Conservation (phyloP, 2,888 invertebrate species). For the Volucella zonaria region DNA sequence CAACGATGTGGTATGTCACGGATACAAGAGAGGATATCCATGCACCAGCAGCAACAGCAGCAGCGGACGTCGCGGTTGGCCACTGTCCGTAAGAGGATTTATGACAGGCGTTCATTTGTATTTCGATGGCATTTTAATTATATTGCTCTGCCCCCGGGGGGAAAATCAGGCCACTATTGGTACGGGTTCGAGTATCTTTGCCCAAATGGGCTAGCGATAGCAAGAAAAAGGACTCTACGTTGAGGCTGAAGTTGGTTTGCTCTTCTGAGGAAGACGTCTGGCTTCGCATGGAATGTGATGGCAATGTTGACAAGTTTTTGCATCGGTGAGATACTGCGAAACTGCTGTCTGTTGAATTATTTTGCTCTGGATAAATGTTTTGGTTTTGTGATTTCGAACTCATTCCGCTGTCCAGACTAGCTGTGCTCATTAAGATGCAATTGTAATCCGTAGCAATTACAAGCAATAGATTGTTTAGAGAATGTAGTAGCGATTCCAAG, state of each 20-base stretch:
- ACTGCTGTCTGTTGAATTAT: constrained; percentile 20
- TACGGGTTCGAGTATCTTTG: constrained; percentile 45
- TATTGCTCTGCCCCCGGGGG: constrained; percentile 73
- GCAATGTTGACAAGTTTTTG: constrained; percentile 73
- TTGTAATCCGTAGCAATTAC: constrained; percentile 53
- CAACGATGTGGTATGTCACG: constrained; percentile 70
- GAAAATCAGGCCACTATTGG: constrained; percentile 73
- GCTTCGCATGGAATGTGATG: constrained; percentile 66
- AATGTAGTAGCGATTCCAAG: constrained; percentile 51
- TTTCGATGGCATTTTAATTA: constrained; percentile 74
- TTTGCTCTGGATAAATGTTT: constrained; percentile 25
- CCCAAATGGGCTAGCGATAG: constrained; percentile 42
- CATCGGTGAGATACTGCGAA: constrained; percentile 57
- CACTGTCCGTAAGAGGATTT: constrained; percentile 71
- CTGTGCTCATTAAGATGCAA: constrained; percentile 68
- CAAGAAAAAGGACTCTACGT: constrained; percentile 27
- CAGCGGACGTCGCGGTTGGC: constrained; percentile 20
- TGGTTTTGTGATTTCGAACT: constrained; percentile 25
- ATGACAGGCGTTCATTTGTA: constrained; percentile 74
- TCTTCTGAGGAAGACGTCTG: constrained; percentile 65
- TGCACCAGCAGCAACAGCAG: not conserved
- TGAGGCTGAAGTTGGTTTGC: constrained; percentile 17
- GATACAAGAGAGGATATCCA: constrained; percentile 46
- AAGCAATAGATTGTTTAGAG: constrained; percentile 51
- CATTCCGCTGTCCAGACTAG: constrained; percentile 19